A percentile compares a stretch with the other conserved stretches of the same genome.
Conservation (phyloP, 2,888 invertebrate species). For the Abrostola triplasia region DNA sequence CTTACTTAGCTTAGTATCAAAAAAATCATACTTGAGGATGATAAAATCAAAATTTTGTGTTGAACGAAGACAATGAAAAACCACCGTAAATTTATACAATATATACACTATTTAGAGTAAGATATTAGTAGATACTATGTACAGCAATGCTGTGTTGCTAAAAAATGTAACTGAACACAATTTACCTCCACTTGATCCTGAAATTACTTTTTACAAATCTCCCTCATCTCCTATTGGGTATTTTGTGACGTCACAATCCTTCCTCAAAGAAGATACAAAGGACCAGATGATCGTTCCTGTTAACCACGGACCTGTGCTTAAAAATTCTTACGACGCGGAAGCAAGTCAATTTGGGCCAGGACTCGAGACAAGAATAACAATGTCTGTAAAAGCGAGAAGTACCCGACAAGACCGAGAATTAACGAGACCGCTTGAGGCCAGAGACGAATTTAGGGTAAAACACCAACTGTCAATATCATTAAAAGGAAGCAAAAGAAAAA, state of each 20-base stretch:
- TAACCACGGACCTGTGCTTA: conserved; percentile 31
- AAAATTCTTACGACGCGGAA: conserved; percentile 40
- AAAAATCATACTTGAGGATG: too few species aligned
- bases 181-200: too few species aligned
- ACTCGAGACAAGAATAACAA: conserved; percentile 63
- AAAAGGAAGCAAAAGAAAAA: conserved; percentile 14
- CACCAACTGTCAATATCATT: conserved; percentile 27
- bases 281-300: conserved; percentile 24
- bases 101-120: too few species aligned
- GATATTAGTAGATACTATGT: too few species aligned
- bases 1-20: too few species aligned
- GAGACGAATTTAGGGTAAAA: conserved; percentile 42
- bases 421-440: conserved; percentile 52
- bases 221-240: neutral
- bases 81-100: too few species aligned
- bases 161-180: too few species aligned
- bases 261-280: conserved; percentile 28
- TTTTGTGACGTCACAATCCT: conserved; percentile 6
- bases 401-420: conserved; percentile 59
- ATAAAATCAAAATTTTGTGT: too few species aligned
- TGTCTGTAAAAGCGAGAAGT: conserved; percentile 61
- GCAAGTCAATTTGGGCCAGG: conserved; percentile 58
- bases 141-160: too few species aligned
- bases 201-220: too few species aligned
- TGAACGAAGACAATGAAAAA: too few species aligned